Conservation (phyloP, 1,140 invertebrate genomes). For the Protaetia brevitarsis region DNA sequence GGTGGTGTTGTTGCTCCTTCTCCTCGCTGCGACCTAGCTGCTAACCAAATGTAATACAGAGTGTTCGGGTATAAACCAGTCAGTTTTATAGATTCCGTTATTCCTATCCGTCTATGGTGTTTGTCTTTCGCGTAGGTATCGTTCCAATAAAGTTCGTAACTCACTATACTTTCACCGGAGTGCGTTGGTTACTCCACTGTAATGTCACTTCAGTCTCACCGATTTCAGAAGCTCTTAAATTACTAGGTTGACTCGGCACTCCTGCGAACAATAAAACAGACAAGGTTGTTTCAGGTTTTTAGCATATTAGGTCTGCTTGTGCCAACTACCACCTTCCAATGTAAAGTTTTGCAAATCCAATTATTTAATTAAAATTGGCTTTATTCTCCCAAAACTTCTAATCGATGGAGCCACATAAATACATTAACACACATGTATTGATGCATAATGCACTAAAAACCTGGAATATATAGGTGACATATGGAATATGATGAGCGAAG, state of each 20-base stretch:
- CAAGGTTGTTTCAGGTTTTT: background rate
- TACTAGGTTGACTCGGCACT: slow-evolving; percentile 92
- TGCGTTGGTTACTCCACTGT: slow-evolving; percentile 86
- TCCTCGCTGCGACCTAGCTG: slow-evolving; percentile 84
- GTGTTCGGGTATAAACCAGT: slow-evolving; percentile 91
- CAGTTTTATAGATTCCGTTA: slow-evolving; percentile 81
- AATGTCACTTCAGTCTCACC: slow-evolving; percentile 81
- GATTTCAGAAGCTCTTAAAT: slow-evolving; percentile 77
- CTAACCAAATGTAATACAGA: slow-evolving; percentile 93
- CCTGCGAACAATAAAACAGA: slow-evolving; percentile 47
- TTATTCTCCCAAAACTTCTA: too few relatives aligned
- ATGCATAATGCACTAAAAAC: too few relatives aligned
- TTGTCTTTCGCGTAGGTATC: slow-evolving; percentile 86
- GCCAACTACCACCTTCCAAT: too few relatives aligned
- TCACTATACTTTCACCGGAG: slow-evolving; percentile 87
- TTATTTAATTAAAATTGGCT: too few relatives aligned
- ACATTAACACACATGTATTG: too few relatives aligned
- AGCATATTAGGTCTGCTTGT: too few relatives aligned
- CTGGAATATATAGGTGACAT: too few relatives aligned
- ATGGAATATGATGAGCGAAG: too few relatives aligned
- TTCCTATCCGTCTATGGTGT: slow-evolving; percentile 70
- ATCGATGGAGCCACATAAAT: too few relatives aligned
- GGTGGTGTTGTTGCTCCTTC: slow-evolving; percentile 94
- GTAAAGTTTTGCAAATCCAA: too few relatives aligned
- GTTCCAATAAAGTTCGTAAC: slow-evolving; percentile 97